Base-by-base conservation (phyloP, 1,140 invertebrate species). In the Pseudomyrmex dendroicus region DNA sequence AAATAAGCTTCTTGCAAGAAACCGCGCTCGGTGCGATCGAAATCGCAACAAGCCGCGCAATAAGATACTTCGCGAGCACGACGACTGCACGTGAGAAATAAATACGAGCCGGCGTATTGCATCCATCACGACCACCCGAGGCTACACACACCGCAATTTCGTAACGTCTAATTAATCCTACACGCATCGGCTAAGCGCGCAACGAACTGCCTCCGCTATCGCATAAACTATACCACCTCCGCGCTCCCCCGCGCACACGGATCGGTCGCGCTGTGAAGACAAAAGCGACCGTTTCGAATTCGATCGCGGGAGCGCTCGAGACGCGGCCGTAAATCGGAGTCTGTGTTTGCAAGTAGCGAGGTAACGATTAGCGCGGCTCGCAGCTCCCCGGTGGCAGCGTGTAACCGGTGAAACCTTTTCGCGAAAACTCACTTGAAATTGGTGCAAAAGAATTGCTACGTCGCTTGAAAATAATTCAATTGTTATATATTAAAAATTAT, bases 381-480 rank as follows among this genome's bases (percentile, higher is more conserved):
- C 63, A 64, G 59, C 72, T 25, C 44, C 48, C 44, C 50, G 74
- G 67, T 76, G 66, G 50, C 85, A 84, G 56, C 85, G 85, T 87
- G 85, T 87, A 84, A 87, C 74, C 85, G 82, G 70, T 66, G 85
- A 13, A 84, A 87, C 68, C 85, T 88, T 88, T 87, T 76, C 64
- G 57, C 82, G 82, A 84, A 87, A 87, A n/a, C 86, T 59, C 72
- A 50, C n/a, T 7, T 7, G 5, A 35, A 7, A 35, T 35, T 35
- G 35, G 5, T 35, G 35, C 35, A 5, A 35, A 35, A 35, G 5
- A 7, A 35, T 35, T 35, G 35, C 35, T 1, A 7, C 35, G 35
- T 35, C 35, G 35, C 35, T 7, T 35, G 35, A 35, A 35, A 35
- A 35, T 7, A 25, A 70, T 70, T 48, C 44, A 50, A 56, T 62